phyloP scores from a whole-genome alignment of 2,888 invertebrate species.

The Diloba caeruleocephala region DNA sequence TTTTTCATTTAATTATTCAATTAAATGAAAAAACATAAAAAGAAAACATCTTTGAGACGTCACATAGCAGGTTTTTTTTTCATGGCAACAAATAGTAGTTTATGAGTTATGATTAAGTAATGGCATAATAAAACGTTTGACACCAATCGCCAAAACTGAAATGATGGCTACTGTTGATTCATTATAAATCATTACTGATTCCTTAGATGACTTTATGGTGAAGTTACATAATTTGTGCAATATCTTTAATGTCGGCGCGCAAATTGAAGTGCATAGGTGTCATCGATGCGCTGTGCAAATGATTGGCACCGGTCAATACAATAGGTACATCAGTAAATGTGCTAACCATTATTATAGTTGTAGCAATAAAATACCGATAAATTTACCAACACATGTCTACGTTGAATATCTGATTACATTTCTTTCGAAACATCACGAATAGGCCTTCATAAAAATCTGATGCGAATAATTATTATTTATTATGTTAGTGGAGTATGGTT shows the following conservation, averaged over 20 bases:
- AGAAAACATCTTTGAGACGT: too few species aligned
- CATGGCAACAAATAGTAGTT: too few species aligned
- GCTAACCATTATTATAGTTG: conserved; percentile 56
- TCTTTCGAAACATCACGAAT: conserved; percentile 61
- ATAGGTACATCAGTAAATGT: conserved; percentile 29
- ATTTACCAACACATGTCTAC: conserved; percentile 67
- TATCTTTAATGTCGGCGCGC: conserved; percentile 23
- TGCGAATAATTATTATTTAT: conserved; percentile 45
- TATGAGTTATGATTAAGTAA: conserved; percentile 9
- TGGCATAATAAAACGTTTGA: conserved; percentile 45
- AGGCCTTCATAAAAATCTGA: conserved; percentile 49
- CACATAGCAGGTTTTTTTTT: too few species aligned
- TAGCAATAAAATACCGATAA: conserved; percentile 65
- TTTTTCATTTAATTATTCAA: too few species aligned
- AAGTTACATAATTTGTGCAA: conserved; percentile 43
- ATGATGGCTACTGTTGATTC: conserved; percentile 28
- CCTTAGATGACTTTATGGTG: conserved; percentile 33
- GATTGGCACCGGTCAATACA: conserved; percentile 13
- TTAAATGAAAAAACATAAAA: too few species aligned
- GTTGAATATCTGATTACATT: conserved; percentile 66
- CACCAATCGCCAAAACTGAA: conserved; percentile 49
- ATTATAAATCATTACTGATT: conserved; percentile 41
- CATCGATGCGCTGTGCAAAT: conserved; percentile 42
- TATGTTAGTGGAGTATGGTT: neutral
- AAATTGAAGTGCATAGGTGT: conserved; percentile 36